Conservation (phyloP, 1,140 invertebrate species). For the Bathynomus jamesi region DNA sequence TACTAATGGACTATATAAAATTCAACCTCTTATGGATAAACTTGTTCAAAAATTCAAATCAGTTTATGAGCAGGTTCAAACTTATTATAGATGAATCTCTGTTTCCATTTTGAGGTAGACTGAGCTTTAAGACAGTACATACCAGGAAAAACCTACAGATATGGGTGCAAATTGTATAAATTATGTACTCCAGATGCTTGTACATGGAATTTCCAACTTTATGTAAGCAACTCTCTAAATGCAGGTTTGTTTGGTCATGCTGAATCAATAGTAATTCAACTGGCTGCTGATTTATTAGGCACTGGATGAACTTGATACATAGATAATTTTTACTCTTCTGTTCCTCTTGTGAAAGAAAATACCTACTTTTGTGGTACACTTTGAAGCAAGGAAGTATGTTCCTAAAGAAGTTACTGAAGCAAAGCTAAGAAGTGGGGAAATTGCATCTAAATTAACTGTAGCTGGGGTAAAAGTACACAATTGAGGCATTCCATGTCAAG, state of each 20-base stretch:
- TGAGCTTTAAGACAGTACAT: slow-evolving; percentile 5
- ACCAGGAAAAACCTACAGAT: slow-evolving; percentile 9
- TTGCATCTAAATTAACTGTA: neutral
- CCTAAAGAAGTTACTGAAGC: neutral
- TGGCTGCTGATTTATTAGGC: slow-evolving; percentile 1
- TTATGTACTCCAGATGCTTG: neutral
- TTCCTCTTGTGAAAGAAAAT: slow-evolving; percentile 4
- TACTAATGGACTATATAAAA: neutral
- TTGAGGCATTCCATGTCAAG: too few relatives aligned
- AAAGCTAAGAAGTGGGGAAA: neutral
- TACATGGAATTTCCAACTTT: slow-evolving; percentile 7
- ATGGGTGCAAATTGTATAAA: slow-evolving; percentile 15
- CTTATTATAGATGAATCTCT: neutral
- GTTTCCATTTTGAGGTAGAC: neutral
- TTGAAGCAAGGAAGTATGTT: neutral
- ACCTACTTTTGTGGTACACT: neutral
- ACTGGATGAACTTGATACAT: slow-evolving; percentile 3
- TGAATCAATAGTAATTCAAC: neutral
- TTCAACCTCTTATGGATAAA: neutral
- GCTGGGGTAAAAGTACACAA: neutral
- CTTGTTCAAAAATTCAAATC: neutral
- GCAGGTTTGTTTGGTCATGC: slow-evolving; percentile 3
- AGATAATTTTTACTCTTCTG: slow-evolving; percentile 7
- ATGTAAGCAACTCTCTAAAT: neutral
- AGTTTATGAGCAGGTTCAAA: neutral